phyloP scores from a whole-genome alignment of 2,797 vertebrate species.

The Dipus sagitta region DNA sequence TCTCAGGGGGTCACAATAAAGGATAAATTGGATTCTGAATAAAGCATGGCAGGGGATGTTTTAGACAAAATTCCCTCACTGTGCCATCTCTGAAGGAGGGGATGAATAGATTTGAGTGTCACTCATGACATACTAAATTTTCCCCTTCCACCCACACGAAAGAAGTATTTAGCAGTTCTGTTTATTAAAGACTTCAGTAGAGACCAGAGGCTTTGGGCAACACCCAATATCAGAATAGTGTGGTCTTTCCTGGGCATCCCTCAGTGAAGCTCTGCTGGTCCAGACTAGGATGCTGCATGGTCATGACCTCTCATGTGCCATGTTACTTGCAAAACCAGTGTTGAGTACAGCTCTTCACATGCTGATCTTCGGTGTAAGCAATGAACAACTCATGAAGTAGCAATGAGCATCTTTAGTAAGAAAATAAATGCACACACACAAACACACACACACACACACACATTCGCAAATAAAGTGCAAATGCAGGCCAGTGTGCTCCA shows the following conservation, averaged over 20 bases:
- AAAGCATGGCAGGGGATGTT: not conserved
- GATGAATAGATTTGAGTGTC: not conserved
- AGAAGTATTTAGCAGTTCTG: not conserved
- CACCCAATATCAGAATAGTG: not conserved
- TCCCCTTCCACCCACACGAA: not conserved
- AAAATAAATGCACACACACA: not conserved
- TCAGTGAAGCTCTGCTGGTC: not conserved
- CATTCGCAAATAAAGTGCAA: not conserved
- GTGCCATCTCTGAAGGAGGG: not conserved
- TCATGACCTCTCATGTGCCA: not conserved
- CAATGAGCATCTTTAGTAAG: not conserved
- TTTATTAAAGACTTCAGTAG: not conserved
- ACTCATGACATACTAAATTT: not conserved
- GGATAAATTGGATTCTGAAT: not conserved
- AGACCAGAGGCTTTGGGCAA: not conserved
- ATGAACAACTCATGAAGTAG: not conserved
- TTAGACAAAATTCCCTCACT: not conserved
- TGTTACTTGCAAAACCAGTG: not conserved
- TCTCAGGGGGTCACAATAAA: not conserved
- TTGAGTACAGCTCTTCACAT: not conserved
- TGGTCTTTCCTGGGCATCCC: not conserved
- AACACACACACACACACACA: not conserved
- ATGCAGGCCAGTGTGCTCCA: no score
- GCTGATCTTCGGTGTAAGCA: not conserved
- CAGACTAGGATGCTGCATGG: not conserved